Base-by-base conservation (phyloP, 2,797 vertebrate species). In the Microctenopoma stevenorrisi region DNA sequence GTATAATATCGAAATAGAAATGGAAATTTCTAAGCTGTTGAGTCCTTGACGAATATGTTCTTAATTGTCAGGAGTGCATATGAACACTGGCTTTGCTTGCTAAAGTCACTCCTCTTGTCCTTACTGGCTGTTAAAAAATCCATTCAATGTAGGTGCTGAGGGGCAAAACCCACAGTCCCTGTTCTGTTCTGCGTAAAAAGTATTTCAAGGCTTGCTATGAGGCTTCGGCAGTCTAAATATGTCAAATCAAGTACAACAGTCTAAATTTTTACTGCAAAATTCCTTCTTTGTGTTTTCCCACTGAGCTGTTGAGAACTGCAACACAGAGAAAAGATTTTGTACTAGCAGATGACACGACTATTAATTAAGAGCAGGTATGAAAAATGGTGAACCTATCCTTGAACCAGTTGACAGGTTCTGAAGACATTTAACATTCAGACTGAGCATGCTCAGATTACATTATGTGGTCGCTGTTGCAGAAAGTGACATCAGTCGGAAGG, bases 401-500 rank as follows among this genome's bases (percentile, higher is more conserved):
- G 44, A 72, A 52, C 37, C 38, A 22, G 22, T 22, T 62, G 16
- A 64, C 54, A 8, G 40, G 14, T 68, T 14, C 62, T 61, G 56
- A 79, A 53, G 70, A 70, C 72, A 75, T 77, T 25, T 28, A 28
- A 37, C 55, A 9, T 38, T 50, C n/a, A 47, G 26, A 48, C 22
- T 2, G 10, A 74, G 72, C 53, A 67, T 37, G 62, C 48, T 68
- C 62, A 11, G 38, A 74, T 79, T 62, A 49, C 72, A 77, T 64
- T 16, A 60, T 28, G 55, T 13, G 22, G 64, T 54, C 64, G 42
- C 11, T 6, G 56, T 67, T 62, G 59, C 56, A 73, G 58, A 68
- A 67, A 65, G 47, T 48, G 50, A 78, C 73, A 62, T 82, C 65
- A 76, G 69, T 30, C 71, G 35, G 64, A 65, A 68, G 67, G 63